Base-by-base conservation (phyloP, 2,888 invertebrate species). In the Formica aserva region DNA sequence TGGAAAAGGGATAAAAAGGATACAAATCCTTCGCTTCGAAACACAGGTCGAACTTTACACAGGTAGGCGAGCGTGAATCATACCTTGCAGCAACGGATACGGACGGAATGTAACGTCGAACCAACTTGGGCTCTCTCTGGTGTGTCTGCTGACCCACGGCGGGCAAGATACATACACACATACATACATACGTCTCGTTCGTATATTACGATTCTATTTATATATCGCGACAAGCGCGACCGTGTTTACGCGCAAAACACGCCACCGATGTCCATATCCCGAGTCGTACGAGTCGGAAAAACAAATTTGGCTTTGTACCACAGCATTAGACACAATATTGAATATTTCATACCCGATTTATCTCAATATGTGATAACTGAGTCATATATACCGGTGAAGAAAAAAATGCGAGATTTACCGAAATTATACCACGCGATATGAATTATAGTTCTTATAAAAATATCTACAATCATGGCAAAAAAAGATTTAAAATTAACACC, bases 31-130 rank as follows among this genome's bases (percentile, higher is more conserved):
- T 86, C 85, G 88, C 84, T 83, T 85, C 86, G 90, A 87, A 90
- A 87, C 81, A 71, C 82, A 71, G 78, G 66, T 57, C 69, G 81
- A 77, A 87, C 86, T 88, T 52, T 62, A 45, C 78, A 85, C 91
- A 92, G 92, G 92, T 92, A 92, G 92, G 91, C 90, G 91, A 89
- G 89, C 82, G 86, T 92, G 92, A 92, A 90, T 92, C 92, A 92
- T 91, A 91, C 90, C 85, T 84, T 32, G 89, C 48, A 76, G 76
- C 85, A 76, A 80, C 63, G 71, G 65, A 65, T 66, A 81, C 80
- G 41, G 72, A 63, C 69, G 83, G 90, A 87, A 88, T 84, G 87
- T 76, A 90, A 85, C 85, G 57, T 83, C 85, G 76, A 85, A 71
- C 87, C 88, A 88, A 87, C 78, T 85, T 82, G 63, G 88, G 65